Base-by-base conservation (phyloP, 2,797 vertebrate species). In the Sebastes hopkinsi region DNA sequence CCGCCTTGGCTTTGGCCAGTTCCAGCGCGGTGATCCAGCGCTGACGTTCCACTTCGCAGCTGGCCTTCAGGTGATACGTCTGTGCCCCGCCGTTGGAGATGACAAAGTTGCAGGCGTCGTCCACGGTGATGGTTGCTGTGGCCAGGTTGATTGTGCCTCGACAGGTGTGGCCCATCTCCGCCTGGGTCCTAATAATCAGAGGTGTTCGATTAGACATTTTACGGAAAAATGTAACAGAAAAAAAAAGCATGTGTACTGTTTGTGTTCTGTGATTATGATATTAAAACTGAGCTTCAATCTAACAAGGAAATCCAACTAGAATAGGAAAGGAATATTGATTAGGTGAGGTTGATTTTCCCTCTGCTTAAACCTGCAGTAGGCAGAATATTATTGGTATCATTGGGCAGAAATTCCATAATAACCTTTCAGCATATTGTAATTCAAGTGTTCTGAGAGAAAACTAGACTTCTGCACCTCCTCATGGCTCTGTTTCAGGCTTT, bases 71-170 rank as follows among this genome's bases (percentile, higher is more conserved):
- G 88, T 99, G 98, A 88, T 99, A 99, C 2, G 98, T 99, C 95
- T 99, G 98, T 0, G 98, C 97, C 0, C 98, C 98, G 0, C 98
- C 98, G 0, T 99, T 99, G 56, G 98, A 98, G 88, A 99, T 99
- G 80, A 99, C 96, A 72, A 99, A 99, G 89, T 99, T 99, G 87
- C 98, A 99, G n/a, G 98, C 98, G n/a, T 99, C 98, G 70, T 99
- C 98, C 86, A 99, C 98, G 0, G 96, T 94, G 88, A 99, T 99
- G 67, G 97, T 98, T 70, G 98, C 98, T 0, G 98, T 99, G 70
- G 98, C 98, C 58, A 99, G 92, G 94, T 99, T 99, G 87, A 99
- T 99, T 52, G 98, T 99, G 46, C 98, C 98, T 0, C 98, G 96
- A 89, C 98, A 99, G 0, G 98, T 99, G 87, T 99, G 98, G 12